Evolutionary conservation across 2,797 vertebrate genomes (phyloP).

Genomic region (Phrynocephalus guinanensis): DNA sequence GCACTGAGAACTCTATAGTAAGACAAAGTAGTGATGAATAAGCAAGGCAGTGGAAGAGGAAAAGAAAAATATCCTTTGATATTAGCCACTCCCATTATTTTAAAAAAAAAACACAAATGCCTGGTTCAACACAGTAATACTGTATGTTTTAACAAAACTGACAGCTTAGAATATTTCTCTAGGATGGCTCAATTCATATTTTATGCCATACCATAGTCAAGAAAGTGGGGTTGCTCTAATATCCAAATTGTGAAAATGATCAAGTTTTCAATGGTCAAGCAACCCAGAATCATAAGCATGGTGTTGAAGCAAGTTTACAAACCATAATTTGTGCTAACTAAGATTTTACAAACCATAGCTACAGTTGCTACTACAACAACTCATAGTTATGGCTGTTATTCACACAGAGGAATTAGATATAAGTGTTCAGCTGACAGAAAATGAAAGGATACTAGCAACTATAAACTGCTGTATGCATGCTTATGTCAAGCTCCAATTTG

Average conservation of each 20-base stretch:
- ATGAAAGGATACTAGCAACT: neutral
- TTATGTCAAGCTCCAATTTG: neutral
- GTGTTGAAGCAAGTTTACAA: neutral
- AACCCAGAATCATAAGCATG: neutral
- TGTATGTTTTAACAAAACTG: slow-evolving; percentile 80
- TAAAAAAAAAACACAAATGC: slow-evolving; percentile 77
- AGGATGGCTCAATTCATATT: slow-evolving; percentile 38
- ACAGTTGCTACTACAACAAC: neutral
- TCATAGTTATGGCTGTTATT: neutral
- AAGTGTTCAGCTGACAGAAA: neutral
- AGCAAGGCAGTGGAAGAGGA: slow-evolving; percentile 52
- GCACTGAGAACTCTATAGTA: slow-evolving; percentile 65
- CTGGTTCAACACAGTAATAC: slow-evolving; percentile 78
- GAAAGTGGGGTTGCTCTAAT: neutral
- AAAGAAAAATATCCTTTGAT: slow-evolving; percentile 76
- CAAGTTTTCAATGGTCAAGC: neutral
- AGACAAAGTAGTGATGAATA: slow-evolving; percentile 67
- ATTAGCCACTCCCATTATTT: slow-evolving; percentile 54
- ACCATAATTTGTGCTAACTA: neutral
- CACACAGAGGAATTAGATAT: too few relatives aligned
- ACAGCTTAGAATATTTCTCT: slow-evolving; percentile 80
- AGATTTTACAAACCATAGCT: neutral
- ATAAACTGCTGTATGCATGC: neutral
- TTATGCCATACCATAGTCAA: neutral
- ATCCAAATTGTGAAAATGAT: neutral